A percentile compares a stretch with the other conserved stretches of the same genome.
Evolutionary conservation across 2,888 invertebrate species (phyloP).

Genomic region (Laothoe populi): DNA sequence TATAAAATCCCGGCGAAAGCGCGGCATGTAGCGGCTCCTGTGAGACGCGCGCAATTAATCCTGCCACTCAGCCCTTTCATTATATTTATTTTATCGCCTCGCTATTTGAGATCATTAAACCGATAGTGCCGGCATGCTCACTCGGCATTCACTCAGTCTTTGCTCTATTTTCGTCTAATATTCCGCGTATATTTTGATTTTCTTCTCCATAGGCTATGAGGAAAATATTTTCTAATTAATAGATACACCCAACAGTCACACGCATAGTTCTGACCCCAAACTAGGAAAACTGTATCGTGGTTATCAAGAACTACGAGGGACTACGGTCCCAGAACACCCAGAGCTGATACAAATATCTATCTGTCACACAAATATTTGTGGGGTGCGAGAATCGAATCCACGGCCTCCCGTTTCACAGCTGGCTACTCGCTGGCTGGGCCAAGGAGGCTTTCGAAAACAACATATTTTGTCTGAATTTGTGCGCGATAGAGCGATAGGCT

Average conservation of each 20-base stretch:
- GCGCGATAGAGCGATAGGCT: neutral
- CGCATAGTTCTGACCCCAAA: too few species aligned
- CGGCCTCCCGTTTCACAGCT: too few species aligned
- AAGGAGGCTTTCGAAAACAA: too few species aligned
- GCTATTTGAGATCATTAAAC: slow-evolving; percentile 23
- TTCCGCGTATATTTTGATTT: neutral
- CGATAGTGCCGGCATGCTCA: slow-evolving; percentile 11
- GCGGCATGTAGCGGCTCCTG: slow-evolving; percentile 36
- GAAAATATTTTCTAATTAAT: too few species aligned
- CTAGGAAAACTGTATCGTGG: too few species aligned
- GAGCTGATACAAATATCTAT: too few species aligned
- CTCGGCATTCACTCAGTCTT: neutral
- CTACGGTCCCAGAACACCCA: too few species aligned
- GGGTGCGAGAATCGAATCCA: too few species aligned
- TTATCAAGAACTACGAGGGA: too few species aligned
- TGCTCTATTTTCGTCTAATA: neutral
- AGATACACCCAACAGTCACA: too few species aligned
- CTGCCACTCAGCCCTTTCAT: slow-evolving; percentile 31
- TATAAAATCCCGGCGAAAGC: slow-evolving; percentile 29
- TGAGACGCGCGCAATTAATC: slow-evolving; percentile 48
- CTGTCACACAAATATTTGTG: too few species aligned
- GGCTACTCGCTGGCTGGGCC: too few species aligned
- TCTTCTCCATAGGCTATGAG: neutral
- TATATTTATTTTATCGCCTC: slow-evolving; percentile 24
- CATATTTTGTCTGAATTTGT: neutral